A percentile compares a stretch with the other conserved stretches of the same genome.
phyloP scores from a whole-genome alignment of 2,113 vertebrate species.

The Sitta europaea region DNA sequence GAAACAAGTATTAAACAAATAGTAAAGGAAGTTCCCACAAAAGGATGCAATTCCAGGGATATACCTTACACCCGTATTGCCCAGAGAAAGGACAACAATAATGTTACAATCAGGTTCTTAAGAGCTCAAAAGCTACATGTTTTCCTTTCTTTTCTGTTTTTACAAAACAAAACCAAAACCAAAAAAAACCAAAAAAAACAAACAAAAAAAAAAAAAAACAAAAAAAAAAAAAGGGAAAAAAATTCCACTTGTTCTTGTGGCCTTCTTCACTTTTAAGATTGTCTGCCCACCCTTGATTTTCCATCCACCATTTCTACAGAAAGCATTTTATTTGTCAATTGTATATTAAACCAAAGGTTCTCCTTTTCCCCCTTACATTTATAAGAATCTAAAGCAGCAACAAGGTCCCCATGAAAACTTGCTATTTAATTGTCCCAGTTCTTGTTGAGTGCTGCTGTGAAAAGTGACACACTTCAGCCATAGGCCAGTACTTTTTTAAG shows the following conservation, averaged over 20 bases:
- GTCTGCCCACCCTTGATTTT: constrained; percentile 72
- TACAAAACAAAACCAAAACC: neutral
- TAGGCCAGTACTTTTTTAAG: constrained; percentile 76
- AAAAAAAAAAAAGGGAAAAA: neutral
- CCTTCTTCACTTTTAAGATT: constrained; percentile 79
- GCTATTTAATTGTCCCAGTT: constrained; percentile 82
- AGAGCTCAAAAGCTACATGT: constrained; percentile 52
- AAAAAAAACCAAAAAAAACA: neutral
- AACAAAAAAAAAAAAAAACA: neutral
- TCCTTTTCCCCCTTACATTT: constrained; percentile 70
- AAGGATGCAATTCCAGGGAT: constrained; percentile 42
- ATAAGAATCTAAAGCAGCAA: constrained; percentile 88
- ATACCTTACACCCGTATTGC: constrained; percentile 54
- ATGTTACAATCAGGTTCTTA: constrained; percentile 52
- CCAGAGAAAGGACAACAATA: constrained; percentile 71
- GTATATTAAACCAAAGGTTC: constrained; percentile 61
- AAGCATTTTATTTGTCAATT: constrained; percentile 61
- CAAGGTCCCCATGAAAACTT: constrained; percentile 84
- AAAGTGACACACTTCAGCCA: constrained; percentile 85
- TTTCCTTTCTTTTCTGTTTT: constrained; percentile 22
- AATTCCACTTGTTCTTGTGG: constrained; percentile 80
- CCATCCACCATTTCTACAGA: constrained; percentile 61
- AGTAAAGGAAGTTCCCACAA: neutral
- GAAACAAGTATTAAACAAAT: neutral
- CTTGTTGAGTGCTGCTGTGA: constrained; percentile 86